Percentiles rank a stretch among this genome's conserved stretches.
phyloP scores from a whole-genome alignment of 2,113 vertebrate species.

The Dolichallabes microphthalmus region DNA sequence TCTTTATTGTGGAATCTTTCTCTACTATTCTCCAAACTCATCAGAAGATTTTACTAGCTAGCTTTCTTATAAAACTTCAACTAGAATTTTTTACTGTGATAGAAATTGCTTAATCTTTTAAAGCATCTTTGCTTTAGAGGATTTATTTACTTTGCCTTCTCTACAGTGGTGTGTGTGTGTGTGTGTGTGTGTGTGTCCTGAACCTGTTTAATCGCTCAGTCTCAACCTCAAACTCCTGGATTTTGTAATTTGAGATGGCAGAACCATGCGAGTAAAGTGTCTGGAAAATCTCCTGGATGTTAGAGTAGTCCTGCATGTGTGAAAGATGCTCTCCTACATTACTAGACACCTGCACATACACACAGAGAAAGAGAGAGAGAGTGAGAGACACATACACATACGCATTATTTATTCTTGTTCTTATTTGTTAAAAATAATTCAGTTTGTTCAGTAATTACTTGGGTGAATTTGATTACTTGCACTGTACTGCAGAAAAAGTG shows the following conservation, averaged over 20 bases:
- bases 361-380: not conserved
- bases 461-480: not conserved
- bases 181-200: not conserved
- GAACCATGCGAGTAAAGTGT: conserved; percentile 87
- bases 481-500: too few species aligned
- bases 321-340: conserved; percentile 84
- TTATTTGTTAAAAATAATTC: not conserved
- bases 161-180: conserved; percentile 10
- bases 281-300: conserved; percentile 89
- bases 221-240: conserved; percentile 86
- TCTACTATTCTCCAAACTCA: too few species aligned
- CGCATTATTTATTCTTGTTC: not conserved
- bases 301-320: conserved; percentile 87
- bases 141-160: not conserved
- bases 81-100: not conserved
- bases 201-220: conserved; percentile 86
- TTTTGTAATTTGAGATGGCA: conserved; percentile 85
- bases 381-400: not conserved
- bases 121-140: not conserved
- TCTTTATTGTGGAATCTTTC: too few species aligned
- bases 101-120: too few species aligned
- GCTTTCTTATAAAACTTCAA: too few species aligned
- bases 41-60: too few species aligned
- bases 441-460: not conserved
- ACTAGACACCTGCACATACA: conserved; percentile 77